Evolutionary conservation across 2,797 vertebrate genomes (phyloP), one percentile per base, ranked within the genome.

Genomic region (Menidia menidia): DNA sequence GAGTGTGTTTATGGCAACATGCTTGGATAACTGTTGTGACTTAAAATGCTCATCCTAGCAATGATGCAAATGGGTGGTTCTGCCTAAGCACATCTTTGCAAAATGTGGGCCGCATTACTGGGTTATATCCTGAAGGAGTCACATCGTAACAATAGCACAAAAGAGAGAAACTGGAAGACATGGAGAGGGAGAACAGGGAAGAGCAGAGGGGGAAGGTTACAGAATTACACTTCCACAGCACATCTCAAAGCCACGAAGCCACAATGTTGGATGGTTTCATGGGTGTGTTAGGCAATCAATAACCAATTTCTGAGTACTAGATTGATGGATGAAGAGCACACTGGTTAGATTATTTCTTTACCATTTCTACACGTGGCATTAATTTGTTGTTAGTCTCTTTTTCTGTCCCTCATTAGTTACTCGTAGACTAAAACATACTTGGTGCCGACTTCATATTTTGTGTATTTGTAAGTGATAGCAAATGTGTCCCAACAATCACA

Each of bases 71-170:
- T 4, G 41, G 53, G 68, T 65, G 64, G 64, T 82, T 75, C 82
- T 78, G 86, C 78, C 87, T 70, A 80, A 84, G 80, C 18, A 19
- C 74, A 80, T 84, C 88, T 89, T 70, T 43, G 83, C 62, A 59
- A 77, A 87, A 92, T 91, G 82, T 91, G 89, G 90, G 88, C 78
- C 90, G 73, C 60, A 83, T 90, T 91, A 92, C 81, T 90, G 88
- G 90, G 90, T 85, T 84, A 82, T 86, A 86, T 88, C 92, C 90
- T 84, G 43, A 12, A 89, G 92, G 92, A 92, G 69, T 35, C 59
- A 60, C 55, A 30, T 55, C 75, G 82, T 80, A 84, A 88, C 69
- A 70, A 67, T 65, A 41, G 58, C 75, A 63, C 56, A 39, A 55
- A 5, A 67, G 51, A 76, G 72, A 60, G 60, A 75, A 12, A 52